phyloP scores from a whole-genome alignment of 2,113 vertebrate genomes.

The Enhydra lutris region DNA sequence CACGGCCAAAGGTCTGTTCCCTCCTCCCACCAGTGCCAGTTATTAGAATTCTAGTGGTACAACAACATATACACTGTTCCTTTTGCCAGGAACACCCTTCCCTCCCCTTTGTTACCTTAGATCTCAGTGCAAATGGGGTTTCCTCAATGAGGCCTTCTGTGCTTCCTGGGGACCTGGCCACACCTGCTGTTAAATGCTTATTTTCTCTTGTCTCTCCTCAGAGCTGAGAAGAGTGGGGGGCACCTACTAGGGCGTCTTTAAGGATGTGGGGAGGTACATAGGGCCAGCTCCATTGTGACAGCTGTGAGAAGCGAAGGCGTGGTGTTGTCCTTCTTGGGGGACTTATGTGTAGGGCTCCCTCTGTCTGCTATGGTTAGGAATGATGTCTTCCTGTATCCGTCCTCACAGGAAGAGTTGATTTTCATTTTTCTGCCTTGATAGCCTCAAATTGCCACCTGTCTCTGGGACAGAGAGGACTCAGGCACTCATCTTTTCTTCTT shows the following conservation, averaged over 20 bases:
- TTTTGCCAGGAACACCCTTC: neutral
- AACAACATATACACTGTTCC: accelerated
- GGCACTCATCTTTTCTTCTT: neutral
- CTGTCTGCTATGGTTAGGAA: neutral
- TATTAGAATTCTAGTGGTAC: neutral
- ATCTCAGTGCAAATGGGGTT: neutral
- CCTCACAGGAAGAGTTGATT: neutral
- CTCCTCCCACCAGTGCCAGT: neutral
- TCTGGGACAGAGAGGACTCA: neutral
- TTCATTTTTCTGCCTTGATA: neutral
- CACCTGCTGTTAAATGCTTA: neutral
- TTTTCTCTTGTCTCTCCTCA: neutral
- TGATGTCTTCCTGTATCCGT: neutral
- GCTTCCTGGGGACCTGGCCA: neutral
- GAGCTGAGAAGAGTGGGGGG: neutral
- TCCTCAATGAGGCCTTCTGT: neutral
- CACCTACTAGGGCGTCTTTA: neutral
- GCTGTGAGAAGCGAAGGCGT: neutral
- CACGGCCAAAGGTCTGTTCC: neutral
- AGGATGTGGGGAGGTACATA: neutral
- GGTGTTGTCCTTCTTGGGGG: accelerated
- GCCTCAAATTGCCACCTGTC: neutral
- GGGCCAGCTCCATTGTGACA: neutral
- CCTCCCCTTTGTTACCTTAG: neutral
- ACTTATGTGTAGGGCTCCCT: accelerated